Base-by-base conservation (phyloP, 2,888 invertebrate genomes). In the Chironomus tentans region DNA sequence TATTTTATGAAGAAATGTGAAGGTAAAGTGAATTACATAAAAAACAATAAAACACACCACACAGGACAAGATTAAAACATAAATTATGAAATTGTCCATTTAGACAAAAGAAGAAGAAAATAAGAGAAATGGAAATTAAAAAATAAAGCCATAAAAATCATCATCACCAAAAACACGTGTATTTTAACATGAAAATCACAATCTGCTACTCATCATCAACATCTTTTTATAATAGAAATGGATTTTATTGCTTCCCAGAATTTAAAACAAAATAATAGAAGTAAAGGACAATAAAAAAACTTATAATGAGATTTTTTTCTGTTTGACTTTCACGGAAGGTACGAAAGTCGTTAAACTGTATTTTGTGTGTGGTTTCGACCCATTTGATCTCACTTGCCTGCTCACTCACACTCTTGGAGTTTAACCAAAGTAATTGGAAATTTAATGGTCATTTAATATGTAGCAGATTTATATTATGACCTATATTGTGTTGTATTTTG, bases 371-470 rank as follows among this genome's bases (percentile, higher is more conserved):
- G 38, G 38, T 38, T 38, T 28, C 28, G 28, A 28, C 5, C 28
- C 28, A 28, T 28, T 28, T 38, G 38, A 38, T 10, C 38, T 38
- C 28, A 28, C 5, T 28, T 28, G 28, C 38, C 38, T 38, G 38
- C 38, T 38, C 2, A 7, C 38, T 38, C 38, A 38, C 38, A 38
- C 38, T 38, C 7, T 38, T 38, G 38, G 38, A 38, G 38, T 2
- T 38, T 10, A 38, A 38, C 38, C 38, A 38, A 38, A 38, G 38
- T 38, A 38, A 38, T 38, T 38, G 38, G 38, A 38, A 15, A 46
- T 38, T 68, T 68, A 46, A 68, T 68, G 68, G 68, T 38, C 46
- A 28, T 68, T 68, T 68, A 68, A 68, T 68, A 46, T 15, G 68
- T 22, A 68, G 46, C 68, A 68, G 68, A 68, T 68, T 68, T 68